Base-by-base conservation (phyloP, 2,888 invertebrate genomes). In the Meliscaeva auricollis region DNA sequence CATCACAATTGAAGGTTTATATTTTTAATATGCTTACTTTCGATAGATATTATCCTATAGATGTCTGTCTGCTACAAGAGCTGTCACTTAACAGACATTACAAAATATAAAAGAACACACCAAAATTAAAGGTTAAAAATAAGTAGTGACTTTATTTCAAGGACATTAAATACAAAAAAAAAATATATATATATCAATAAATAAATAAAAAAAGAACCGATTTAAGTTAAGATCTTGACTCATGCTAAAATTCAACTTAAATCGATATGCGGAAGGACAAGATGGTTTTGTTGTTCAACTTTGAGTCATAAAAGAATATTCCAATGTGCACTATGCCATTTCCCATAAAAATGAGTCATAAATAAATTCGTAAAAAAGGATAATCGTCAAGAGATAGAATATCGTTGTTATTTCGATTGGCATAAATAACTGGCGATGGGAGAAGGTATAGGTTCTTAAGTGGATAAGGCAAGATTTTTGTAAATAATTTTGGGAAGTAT, bases 181-280 rank as follows among this genome's bases (percentile, higher is more conserved):
- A 7, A 32, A 56, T 15, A 52, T 13, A n/a, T 8, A 26, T 30
- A 11, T 4, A n/a, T 26, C 2, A 26, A 26, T 26, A 17, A 56
- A 5, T 13, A 38, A 20, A 20, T 20, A 20, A 13, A 13, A 58
- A 35, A 2, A 35, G 35, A 35, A 58, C 58, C 58, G 38, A 38
- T 58, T 62, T 44, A 30, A 62, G 26, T 58, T 26, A 44, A 62
- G 62, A 26, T 44, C 20, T 44, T 62, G 62, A 44, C 26, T 62
- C 62, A 62, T 62, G 11, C 26, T 9, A 15, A 44, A 62, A 26
- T 44, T 26, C 26, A 44, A 44, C 44, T 44, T 22, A 44, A 62
- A 62, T 62, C 62, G 44, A 62, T 62, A 62, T 44, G 62, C 41
- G 26, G 62, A 62, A 62, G 62, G 62, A 62, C 62, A 44, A 62